Percentiles rank a stretch among this genome's conserved stretches.
Evolutionary conservation across 2,888 invertebrate genomes (phyloP).

Genomic region (Pollenia angustigena): DNA sequence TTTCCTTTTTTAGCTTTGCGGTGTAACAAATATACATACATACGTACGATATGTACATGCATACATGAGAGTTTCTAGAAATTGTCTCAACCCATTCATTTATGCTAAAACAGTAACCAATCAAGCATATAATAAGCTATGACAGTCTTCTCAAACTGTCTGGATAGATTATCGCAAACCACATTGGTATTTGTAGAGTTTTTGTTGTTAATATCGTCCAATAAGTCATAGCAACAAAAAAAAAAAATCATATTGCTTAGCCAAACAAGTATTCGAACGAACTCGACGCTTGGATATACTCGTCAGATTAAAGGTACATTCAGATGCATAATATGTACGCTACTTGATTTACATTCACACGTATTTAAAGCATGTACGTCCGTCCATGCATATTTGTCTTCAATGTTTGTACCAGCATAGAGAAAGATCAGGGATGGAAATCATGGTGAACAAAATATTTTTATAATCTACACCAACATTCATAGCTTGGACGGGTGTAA

Average conservation of each 20-base stretch:
- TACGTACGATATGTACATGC: neutral
- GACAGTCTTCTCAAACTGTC: constrained; percentile 67
- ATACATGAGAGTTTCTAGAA: neutral
- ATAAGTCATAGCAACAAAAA: constrained; percentile 45
- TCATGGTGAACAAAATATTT: too few species aligned
- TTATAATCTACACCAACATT: too few species aligned
- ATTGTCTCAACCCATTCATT: constrained; percentile 59
- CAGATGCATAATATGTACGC: too few species aligned
- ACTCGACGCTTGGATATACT: neutral
- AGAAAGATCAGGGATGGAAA: too few species aligned
- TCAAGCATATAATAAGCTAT: constrained; percentile 64
- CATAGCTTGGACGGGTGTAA: too few species aligned
- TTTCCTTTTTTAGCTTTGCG: neutral
- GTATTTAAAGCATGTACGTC: neutral
- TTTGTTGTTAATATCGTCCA: constrained; percentile 42
- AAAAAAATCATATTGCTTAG: constrained; percentile 33
- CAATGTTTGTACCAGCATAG: too few species aligned
- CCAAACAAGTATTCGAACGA: constrained; percentile 10
- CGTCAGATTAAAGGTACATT: neutral
- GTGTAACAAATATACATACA: neutral
- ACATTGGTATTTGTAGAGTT: constrained; percentile 56
- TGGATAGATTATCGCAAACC: constrained; percentile 61
- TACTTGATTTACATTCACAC: too few species aligned
- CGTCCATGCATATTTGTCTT: too few species aligned
- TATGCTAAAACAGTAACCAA: constrained; percentile 63